Evolutionary conservation across 2,113 vertebrate species (phyloP).

Genomic region (Cinclus cinclus): DNA sequence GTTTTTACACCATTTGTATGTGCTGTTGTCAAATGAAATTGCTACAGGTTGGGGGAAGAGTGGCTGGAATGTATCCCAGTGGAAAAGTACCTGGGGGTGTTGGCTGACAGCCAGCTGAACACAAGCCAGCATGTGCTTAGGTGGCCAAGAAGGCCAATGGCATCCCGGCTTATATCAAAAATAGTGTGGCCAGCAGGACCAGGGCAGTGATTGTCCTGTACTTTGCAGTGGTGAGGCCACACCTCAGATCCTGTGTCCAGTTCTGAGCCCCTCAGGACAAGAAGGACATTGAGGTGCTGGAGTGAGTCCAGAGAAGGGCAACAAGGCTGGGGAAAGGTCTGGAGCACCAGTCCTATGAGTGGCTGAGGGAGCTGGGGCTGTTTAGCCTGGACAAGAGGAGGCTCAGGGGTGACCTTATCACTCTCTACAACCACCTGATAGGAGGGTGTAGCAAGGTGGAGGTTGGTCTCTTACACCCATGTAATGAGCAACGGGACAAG

Average conservation of each 20-base stretch:
- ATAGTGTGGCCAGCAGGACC: neutral
- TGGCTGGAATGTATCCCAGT: neutral
- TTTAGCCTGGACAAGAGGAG: neutral
- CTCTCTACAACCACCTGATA: neutral
- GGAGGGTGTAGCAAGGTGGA: neutral
- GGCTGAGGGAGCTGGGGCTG: neutral
- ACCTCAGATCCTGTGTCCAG: neutral
- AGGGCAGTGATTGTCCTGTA: neutral
- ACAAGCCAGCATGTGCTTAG: neutral
- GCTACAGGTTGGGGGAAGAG: neutral
- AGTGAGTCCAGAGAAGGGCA: neutral
- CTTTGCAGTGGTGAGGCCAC: neutral
- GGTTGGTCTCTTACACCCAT: neutral
- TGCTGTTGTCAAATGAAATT: neutral
- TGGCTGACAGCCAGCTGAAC: neutral
- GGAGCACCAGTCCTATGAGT: accelerated
- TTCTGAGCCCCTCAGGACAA: neutral
- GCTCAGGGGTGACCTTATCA: neutral
- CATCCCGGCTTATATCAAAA: neutral
- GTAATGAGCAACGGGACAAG: neutral
- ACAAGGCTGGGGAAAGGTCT: accelerated
- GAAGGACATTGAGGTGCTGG: neutral
- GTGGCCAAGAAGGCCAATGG: neutral
- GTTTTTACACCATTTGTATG: neutral
- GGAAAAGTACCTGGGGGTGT: neutral